Evolutionary conservation across 2,797 vertebrate species (phyloP).

Genomic region (Atherinosoma microstoma): DNA sequence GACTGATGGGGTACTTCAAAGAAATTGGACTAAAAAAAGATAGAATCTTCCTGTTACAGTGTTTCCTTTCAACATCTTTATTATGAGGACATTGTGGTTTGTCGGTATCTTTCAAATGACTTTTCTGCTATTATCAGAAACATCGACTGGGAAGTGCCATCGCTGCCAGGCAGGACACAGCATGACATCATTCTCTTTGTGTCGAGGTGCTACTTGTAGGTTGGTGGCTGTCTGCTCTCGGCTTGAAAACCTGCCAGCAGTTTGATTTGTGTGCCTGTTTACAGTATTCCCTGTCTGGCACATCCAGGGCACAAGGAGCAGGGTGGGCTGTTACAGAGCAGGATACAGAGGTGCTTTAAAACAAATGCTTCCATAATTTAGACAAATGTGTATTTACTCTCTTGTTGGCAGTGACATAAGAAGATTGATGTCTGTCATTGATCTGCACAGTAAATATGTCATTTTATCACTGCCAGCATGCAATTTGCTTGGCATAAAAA

Average conservation of each 20-base stretch:
- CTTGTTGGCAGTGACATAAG: not conserved
- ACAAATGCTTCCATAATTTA: conserved; percentile 1
- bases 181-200: conserved; percentile 69
- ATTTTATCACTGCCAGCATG: not conserved
- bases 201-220: conserved; percentile 40
- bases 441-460: not conserved
- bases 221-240: conserved; percentile 29
- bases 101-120: conserved; percentile 31
- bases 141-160: conserved; percentile 47
- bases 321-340: not conserved
- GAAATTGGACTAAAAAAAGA: conserved; percentile 37
- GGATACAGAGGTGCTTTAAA: not conserved
- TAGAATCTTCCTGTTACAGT: conserved; percentile 24
- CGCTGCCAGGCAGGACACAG: conserved; percentile 49
- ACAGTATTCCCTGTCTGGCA: conserved; percentile 49
- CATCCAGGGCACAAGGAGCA: conserved; percentile 8
- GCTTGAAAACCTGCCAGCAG: conserved; percentile 39
- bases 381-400: not conserved
- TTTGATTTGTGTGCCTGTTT: conserved; percentile 58
- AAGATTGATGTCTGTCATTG: not conserved
- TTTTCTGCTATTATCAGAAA: conserved; percentile 30
- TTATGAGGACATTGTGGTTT: conserved; percentile 46
- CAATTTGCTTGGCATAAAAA: not conserved
- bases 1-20: conserved; percentile 30
- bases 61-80: conserved; percentile 28